Evolutionary conservation across 2,888 invertebrate species (phyloP).

Genomic region (Lapara coniferarum): DNA sequence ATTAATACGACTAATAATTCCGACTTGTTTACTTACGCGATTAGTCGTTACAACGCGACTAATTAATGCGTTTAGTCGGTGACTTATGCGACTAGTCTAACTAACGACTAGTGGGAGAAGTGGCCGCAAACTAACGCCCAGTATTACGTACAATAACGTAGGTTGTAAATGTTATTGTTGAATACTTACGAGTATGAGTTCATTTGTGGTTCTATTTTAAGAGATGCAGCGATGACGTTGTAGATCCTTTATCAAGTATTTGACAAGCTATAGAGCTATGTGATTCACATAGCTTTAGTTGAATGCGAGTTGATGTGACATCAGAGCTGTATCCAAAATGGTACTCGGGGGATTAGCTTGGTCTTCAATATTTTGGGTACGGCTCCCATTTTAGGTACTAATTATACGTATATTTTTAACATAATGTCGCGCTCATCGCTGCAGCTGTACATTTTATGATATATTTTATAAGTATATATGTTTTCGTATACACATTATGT

Average conservation of each 20-base stretch:
- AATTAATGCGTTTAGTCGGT: background rate
- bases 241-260: too few species aligned
- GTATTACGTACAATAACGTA: slow-evolving; percentile 21
- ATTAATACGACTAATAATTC: background rate
- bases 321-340: too few species aligned
- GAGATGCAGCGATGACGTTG: slow-evolving; percentile 6
- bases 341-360: too few species aligned
- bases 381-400: too few species aligned
- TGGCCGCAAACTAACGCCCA: background rate
- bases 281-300: too few species aligned
- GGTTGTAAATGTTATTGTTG: slow-evolving; percentile 11
- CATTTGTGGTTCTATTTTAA: background rate
- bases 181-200: background rate
- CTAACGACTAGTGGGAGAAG: background rate
- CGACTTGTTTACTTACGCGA: background rate
- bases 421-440: background rate
- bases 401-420: background rate
- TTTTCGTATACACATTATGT: slow-evolving; percentile 1
- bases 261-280: too few species aligned
- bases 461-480: slow-evolving; percentile 12
- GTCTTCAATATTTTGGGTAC: too few species aligned
- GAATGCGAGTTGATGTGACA: too few species aligned
- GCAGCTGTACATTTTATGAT: background rate
- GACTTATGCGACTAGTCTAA: background rate
- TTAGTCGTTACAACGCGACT: background rate